Percentiles rank a stretch among this genome's conserved stretches.
phyloP scores from a whole-genome alignment of 2,888 invertebrate species.

The Tachina fera region DNA sequence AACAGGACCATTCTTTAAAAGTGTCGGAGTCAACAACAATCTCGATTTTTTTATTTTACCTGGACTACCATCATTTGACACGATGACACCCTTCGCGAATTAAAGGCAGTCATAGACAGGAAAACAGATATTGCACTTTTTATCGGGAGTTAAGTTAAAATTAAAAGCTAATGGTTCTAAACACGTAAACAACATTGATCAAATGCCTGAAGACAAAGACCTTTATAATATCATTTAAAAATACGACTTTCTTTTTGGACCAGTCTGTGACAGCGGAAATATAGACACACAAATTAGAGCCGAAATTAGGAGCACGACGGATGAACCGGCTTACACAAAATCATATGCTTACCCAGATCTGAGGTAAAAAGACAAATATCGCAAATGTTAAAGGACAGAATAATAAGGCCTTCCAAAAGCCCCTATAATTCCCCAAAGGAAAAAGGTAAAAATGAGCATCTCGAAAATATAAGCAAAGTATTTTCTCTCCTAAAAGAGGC shows the following conservation, averaged over 20 bases:
- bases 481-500: conserved; percentile 34
- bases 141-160: neutral
- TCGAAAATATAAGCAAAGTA: conserved; percentile 53
- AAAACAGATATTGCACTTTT: conserved; percentile 8
- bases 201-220: conserved; percentile 8
- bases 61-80: conserved; percentile 51
- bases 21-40: conserved; percentile 34
- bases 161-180: neutral
- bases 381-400: too few species aligned
- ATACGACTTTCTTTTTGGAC: conserved; percentile 50
- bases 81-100: conserved; percentile 61
- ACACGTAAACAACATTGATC: conserved; percentile 3
- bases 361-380: too few species aligned
- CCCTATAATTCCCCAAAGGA: too few species aligned
- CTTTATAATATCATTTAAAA: neutral
- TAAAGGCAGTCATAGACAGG: conserved; percentile 65
- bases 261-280: too few species aligned
- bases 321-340: too few species aligned
- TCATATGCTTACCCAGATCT: too few species aligned
- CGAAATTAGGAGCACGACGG: too few species aligned
- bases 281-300: too few species aligned
- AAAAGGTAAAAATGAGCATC: conserved; percentile 47
- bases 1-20: conserved; percentile 25
- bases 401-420: too few species aligned
- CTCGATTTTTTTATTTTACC: conserved; percentile 58